Evolutionary conservation across 1,140 invertebrate species (phyloP).

Genomic region (Bicyclus anynana): DNA sequence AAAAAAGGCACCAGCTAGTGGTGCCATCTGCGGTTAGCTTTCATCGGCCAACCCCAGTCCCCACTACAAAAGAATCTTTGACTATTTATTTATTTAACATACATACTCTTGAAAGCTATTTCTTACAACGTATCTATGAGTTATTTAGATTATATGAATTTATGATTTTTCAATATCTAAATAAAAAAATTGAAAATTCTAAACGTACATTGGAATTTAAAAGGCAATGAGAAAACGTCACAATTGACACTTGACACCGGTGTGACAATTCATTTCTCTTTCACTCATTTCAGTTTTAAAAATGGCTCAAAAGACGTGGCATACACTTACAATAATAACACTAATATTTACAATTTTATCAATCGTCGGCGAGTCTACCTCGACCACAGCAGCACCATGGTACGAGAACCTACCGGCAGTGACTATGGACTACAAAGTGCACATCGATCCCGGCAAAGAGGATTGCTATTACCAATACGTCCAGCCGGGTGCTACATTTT

Average conservation of each 20-base stretch:
- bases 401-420: conserved; percentile 91
- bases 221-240: not conserved
- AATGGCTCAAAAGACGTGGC: conserved; percentile 72
- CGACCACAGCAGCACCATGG: conserved; percentile 78
- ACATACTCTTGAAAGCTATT: no score
- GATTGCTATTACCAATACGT: conserved; percentile 97
- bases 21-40: no score
- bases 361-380: conserved; percentile 59
- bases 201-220: not conserved
- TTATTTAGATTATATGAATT: no score
- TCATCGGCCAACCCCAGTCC: no score
- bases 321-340: conserved; percentile 60
- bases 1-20: no score
- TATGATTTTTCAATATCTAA: no score
- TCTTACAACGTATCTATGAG: no score
- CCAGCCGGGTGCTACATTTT: conserved; percentile 93
- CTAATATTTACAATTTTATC: conserved; percentile 71
- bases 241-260: not conserved
- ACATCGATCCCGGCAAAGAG: conserved; percentile 95
- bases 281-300: conserved; percentile 34
- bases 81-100: no score
- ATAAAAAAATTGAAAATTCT: no score
- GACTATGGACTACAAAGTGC: conserved; percentile 96
- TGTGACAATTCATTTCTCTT: conserved; percentile 8
- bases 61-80: no score